Conservation (phyloP, 2,113 vertebrate genomes). For the Procavia capensis region DNA sequence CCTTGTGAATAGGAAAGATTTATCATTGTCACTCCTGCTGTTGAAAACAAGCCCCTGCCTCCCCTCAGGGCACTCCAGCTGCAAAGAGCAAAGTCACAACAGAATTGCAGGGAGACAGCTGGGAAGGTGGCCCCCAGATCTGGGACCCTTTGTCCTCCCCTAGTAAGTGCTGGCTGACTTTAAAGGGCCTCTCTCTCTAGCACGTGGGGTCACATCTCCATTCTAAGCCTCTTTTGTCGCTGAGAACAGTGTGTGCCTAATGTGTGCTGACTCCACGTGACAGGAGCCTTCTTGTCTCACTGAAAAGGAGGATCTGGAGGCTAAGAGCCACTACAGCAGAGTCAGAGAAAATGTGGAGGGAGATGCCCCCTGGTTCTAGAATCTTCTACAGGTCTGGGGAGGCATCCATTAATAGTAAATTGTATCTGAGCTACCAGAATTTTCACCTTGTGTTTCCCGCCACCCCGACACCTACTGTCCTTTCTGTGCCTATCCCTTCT, state of each 20-base stretch:
- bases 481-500: fast-evolving
- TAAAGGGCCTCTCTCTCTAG: background rate
- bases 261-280: background rate
- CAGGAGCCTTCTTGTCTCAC: background rate
- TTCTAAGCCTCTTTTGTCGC: background rate
- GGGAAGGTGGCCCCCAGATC: background rate
- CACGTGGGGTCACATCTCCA: fast-evolving
- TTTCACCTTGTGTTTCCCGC: background rate
- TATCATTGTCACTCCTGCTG: background rate
- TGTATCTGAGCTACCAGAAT: background rate
- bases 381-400: background rate
- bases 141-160: background rate
- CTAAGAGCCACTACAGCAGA: background rate
- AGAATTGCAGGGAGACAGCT: background rate
- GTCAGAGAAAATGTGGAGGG: background rate
- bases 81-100: background rate
- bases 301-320: background rate
- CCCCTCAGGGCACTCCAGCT: background rate
- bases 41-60: background rate
- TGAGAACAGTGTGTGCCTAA: background rate
- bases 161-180: background rate
- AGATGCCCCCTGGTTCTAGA: background rate
- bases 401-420: no score
- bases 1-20: background rate
- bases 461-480: background rate